Percentiles rank a stretch among this genome's conserved stretches.
Conservation (phyloP, 2,888 invertebrate genomes). For the Auanema freiburgensis region DNA sequence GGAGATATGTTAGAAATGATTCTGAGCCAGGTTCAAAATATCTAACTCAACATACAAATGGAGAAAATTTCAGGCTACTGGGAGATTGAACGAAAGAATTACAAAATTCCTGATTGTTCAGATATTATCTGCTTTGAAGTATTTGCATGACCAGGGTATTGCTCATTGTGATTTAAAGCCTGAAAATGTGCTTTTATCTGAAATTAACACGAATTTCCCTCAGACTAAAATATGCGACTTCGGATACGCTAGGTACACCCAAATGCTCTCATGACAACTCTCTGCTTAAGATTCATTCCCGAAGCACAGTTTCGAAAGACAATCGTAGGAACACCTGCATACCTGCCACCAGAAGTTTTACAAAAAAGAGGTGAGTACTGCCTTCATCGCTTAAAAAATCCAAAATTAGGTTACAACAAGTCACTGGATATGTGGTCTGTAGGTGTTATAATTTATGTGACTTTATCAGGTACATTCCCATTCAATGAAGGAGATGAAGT, state of each 20-base stretch:
- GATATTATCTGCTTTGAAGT: slow-evolving; percentile 91
- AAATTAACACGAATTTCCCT: slow-evolving; percentile 57
- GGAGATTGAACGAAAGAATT: slow-evolving; percentile 86
- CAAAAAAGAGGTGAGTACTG: slow-evolving; percentile 78
- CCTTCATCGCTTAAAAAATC: slow-evolving; percentile 4
- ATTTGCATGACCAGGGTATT: slow-evolving; percentile 94
- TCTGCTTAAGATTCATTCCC: slow-evolving; percentile 33
- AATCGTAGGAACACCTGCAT: slow-evolving; percentile 64
- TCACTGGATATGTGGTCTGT: slow-evolving; percentile 99
- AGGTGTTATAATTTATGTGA: slow-evolving; percentile 95
- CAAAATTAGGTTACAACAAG: slow-evolving; percentile 80
- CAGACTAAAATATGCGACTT: slow-evolving; percentile 65
- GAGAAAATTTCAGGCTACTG: slow-evolving; percentile 69
- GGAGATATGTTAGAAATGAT: slow-evolving; percentile 87
- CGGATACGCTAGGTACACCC: slow-evolving; percentile 62
- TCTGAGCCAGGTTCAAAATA: slow-evolving; percentile 44
- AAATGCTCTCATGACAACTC: neutral
- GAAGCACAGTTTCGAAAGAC: slow-evolving; percentile 61
- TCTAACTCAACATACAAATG: neutral
- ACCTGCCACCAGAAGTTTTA: slow-evolving; percentile 89
- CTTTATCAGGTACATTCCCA: slow-evolving; percentile 94
- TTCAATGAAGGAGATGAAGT: slow-evolving; percentile 84
- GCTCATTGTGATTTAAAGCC: slow-evolving; percentile 70
- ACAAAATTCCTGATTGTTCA: slow-evolving; percentile 67
- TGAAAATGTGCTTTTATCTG: slow-evolving; percentile 63